These are phyloP conservation scores for Eudyptes chrysolophus DNA, from an alignment of 2,113 vertebrate species.

Conservation along the genomic window DNA sequence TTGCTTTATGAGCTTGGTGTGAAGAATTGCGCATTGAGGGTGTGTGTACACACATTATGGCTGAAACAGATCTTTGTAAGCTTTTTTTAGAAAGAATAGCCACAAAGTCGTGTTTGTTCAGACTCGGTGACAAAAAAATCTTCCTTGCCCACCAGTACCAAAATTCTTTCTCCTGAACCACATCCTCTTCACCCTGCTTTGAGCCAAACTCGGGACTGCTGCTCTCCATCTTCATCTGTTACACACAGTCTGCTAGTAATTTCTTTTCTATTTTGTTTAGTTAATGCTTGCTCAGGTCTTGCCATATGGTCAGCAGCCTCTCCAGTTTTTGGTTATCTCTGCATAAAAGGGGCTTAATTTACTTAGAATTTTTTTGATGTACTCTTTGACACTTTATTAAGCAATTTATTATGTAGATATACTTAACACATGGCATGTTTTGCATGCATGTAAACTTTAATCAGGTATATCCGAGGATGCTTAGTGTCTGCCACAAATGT, in stretches of 20 bases:
- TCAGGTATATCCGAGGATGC: background rate
- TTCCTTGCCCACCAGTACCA: background rate
- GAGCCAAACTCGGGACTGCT: background rate
- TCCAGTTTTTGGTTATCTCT: background rate
- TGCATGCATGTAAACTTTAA: background rate
- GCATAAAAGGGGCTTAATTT: background rate
- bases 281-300: background rate
- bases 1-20: background rate
- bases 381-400: background rate
- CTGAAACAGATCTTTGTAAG: background rate
- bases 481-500: background rate
- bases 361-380: background rate
- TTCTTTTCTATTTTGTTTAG: background rate
- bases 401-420: background rate
- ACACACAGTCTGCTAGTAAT: background rate
- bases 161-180: background rate
- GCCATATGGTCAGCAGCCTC: background rate
- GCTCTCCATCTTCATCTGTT: background rate
- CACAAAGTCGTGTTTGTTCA: background rate
- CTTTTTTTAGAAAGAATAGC: background rate
- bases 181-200: background rate
- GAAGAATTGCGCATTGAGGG: background rate
- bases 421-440: background rate
- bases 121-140: background rate
- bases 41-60: background rate